These are phyloP conservation scores for Entomobrya proxima DNA, from an alignment of 2,888 invertebrate species.

Conservation along the genomic window DNA sequence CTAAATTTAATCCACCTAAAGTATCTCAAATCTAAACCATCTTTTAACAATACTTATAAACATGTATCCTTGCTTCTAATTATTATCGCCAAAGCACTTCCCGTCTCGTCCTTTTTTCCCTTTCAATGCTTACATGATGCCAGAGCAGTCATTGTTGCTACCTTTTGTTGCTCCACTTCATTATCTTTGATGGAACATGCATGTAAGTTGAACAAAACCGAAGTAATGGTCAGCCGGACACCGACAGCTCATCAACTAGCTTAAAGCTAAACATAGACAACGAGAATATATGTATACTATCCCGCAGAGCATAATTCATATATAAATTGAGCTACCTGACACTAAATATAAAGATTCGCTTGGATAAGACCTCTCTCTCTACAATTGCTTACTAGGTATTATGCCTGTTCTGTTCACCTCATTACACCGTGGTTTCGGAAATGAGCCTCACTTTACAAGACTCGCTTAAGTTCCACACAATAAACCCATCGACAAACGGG, in stretches of 20 bases:
- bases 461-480: neutral
- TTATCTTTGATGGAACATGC: constrained; percentile 41
- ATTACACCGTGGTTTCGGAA: constrained; percentile 67
- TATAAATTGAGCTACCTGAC: constrained; percentile 4
- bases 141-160: constrained; percentile 16
- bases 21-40: constrained; percentile 31
- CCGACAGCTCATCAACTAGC: constrained; percentile 36
- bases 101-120: constrained; percentile 53
- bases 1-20: constrained; percentile 21
- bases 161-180: constrained; percentile 50
- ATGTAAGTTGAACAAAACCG: constrained; percentile 7
- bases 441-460: constrained; percentile 56
- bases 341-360: neutral
- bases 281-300: constrained; percentile 9
- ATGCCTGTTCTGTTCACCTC: constrained; percentile 58
- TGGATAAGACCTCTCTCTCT: neutral
- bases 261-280: neutral
- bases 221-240: constrained; percentile 37
- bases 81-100: constrained; percentile 58
- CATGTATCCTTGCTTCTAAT: constrained; percentile 43
- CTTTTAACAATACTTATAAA: constrained; percentile 27
- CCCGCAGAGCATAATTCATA: constrained; percentile 5
- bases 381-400: neutral
- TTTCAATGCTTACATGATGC: constrained; percentile 30
- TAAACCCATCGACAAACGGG: constrained; percentile 5